phyloP scores from a whole-genome alignment of 2,888 invertebrate genomes.

The Tuberolachnus salignus region DNA sequence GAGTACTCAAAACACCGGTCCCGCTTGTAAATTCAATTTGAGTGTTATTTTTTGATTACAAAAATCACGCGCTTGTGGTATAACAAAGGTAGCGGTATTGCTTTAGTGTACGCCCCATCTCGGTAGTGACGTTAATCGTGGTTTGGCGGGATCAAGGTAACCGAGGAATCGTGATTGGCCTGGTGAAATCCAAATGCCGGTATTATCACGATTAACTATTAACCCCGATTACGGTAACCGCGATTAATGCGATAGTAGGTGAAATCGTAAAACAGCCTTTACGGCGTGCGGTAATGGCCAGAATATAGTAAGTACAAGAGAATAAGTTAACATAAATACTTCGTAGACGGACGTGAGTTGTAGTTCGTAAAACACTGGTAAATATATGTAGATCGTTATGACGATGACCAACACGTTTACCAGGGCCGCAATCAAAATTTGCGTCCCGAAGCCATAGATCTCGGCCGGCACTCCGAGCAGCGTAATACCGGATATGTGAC shows the following conservation, averaged over 20 bases:
- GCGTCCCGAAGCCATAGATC: slow-evolving; percentile 73
- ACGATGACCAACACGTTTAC: slow-evolving; percentile 64
- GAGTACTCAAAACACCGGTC: too few species aligned
- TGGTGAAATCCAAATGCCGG: background rate
- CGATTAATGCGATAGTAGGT: slow-evolving; percentile 9
- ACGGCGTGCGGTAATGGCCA: too few species aligned
- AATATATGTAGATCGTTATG: slow-evolving; percentile 66
- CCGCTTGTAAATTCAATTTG: too few species aligned
- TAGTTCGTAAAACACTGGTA: slow-evolving; percentile 76
- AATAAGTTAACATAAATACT: too few species aligned
- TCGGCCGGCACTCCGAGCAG: slow-evolving; percentile 76
- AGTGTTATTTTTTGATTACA: too few species aligned
- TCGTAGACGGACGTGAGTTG: slow-evolving; percentile 78
- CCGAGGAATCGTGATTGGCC: slow-evolving; percentile 4
- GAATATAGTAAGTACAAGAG: too few species aligned
- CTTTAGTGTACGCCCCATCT: too few species aligned
- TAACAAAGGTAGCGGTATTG: too few species aligned
- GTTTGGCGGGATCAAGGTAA: slow-evolving; percentile 3
- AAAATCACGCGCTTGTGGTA: too few species aligned
- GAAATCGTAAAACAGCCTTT: too few species aligned
- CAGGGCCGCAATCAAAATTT: slow-evolving; percentile 40
- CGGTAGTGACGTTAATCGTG: background rate
- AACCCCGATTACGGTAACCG: slow-evolving; percentile 8
- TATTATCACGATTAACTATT: slow-evolving; percentile 24
- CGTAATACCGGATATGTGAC: slow-evolving; percentile 78